These are phyloP conservation scores for Malaclemys terrapin DNA, from an alignment of 2,113 vertebrate genomes.

Conservation along the genomic window DNA sequence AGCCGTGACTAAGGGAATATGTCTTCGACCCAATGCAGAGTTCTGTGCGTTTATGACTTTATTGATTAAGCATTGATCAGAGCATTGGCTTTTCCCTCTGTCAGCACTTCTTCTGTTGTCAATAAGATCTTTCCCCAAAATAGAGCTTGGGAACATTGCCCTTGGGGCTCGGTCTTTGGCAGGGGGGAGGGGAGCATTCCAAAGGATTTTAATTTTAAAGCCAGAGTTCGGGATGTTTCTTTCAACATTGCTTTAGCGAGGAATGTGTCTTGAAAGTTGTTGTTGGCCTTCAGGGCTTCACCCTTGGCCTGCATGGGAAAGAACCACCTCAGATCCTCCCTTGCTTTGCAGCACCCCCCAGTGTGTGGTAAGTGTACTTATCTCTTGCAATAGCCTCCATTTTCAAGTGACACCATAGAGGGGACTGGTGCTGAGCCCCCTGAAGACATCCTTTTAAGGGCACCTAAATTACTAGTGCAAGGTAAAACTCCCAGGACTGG, in stretches of 20 bases:
- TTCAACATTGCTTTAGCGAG: background rate
- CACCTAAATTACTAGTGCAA: background rate
- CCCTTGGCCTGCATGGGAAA: background rate
- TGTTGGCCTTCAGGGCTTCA: background rate
- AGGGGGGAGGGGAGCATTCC: fast-evolving
- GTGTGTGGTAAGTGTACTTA: background rate
- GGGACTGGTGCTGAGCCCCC: background rate
- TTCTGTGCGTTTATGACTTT: background rate
- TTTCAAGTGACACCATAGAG: background rate
- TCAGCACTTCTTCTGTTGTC: background rate
- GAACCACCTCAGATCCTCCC: background rate
- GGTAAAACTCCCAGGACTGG: too few species aligned
- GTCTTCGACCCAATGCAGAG: background rate
- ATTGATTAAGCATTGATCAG: background rate
- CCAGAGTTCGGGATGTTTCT: background rate
- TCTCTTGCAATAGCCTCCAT: background rate
- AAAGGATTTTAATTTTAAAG: background rate
- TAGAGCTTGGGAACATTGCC: background rate
- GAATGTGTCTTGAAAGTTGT: background rate
- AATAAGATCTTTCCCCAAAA: background rate
- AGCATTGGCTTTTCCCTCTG: background rate
- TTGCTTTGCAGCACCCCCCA: background rate
- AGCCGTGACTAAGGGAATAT: background rate
- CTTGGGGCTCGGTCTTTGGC: background rate
- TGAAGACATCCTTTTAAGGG: background rate